These are phyloP conservation scores for Neolamprologus falcicula DNA, from an alignment of 2,113 vertebrate genomes.

Conservation along the genomic window DNA sequence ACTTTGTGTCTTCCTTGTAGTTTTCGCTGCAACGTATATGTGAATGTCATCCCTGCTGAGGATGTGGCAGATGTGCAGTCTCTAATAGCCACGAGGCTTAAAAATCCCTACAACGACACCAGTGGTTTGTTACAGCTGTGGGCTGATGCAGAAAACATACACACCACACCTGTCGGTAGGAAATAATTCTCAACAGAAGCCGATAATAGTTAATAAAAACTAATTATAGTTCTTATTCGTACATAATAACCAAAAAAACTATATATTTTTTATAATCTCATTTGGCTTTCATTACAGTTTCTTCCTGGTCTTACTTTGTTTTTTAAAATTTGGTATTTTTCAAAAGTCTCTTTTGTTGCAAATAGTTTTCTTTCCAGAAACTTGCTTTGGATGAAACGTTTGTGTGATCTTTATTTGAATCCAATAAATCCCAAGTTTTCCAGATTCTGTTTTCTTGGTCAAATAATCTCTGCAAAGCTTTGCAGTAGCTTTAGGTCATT, in stretches of 20 bases:
- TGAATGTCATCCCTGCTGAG: conserved; percentile 30
- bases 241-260: not conserved
- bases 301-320: not conserved
- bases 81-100: not conserved
- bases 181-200: not conserved
- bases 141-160: not conserved
- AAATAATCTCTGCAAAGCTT: not conserved
- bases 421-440: not conserved
- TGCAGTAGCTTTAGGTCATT: not conserved
- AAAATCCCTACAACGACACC: not conserved
- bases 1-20: conserved; percentile 3
- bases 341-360: not conserved
- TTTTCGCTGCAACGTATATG: conserved; percentile 45
- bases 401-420: not conserved
- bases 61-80: conserved; percentile 52
- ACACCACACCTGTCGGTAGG: conserved; percentile 59
- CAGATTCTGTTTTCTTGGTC: not conserved
- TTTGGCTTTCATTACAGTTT: not conserved
- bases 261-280: not conserved
- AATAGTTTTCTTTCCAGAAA: not conserved
- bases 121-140: not conserved
- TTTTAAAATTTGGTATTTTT: not conserved
- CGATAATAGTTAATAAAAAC: not conserved
- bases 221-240: not conserved
- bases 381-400: not conserved